phyloP scores from a whole-genome alignment of 2,888 invertebrate genomes.

The Perizoma flavofasciatum region DNA sequence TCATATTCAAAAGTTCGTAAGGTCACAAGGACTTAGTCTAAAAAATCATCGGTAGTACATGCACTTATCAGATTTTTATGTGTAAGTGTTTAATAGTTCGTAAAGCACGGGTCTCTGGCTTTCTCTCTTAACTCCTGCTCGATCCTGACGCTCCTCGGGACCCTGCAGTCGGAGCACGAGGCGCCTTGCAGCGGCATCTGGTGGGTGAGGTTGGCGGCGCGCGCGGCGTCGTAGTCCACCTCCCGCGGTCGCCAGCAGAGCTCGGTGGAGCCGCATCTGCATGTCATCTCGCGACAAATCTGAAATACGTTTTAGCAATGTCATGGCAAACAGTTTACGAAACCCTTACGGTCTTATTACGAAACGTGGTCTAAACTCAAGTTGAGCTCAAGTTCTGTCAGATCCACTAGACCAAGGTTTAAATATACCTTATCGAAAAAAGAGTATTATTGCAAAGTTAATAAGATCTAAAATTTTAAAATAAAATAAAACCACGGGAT shows the following conservation, averaged over 20 bases:
- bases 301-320: slow-evolving; percentile 32
- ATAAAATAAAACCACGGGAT: too few relatives aligned
- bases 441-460: too few relatives aligned
- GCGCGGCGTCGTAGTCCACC: slow-evolving; percentile 60
- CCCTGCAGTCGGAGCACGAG: slow-evolving; percentile 47
- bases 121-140: slow-evolving; percentile 50
- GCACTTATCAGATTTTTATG: neutral
- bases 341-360: too few relatives aligned
- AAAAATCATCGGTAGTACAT: too few relatives aligned
- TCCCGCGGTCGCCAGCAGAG: slow-evolving; percentile 70
- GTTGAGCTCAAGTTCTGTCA: too few relatives aligned
- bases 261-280: slow-evolving; percentile 61
- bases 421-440: too few relatives aligned
- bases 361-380: too few relatives aligned
- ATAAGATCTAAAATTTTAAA: too few relatives aligned
- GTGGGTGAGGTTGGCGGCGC: slow-evolving; percentile 61
- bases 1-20: too few relatives aligned
- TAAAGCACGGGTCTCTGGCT: slow-evolving; percentile 39
- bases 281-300: slow-evolving; percentile 75
- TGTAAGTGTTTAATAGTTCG: slow-evolving; percentile 14
- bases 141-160: slow-evolving; percentile 64
- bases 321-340: too few relatives aligned
- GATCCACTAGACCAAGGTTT: too few relatives aligned
- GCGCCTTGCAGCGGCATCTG: slow-evolving; percentile 56
- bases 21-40: too few relatives aligned